A percentile compares a stretch with the other conserved stretches of the same genome.
Conservation (phyloP, 1,140 invertebrate species). For the Venustaconcha ellipsiformis region DNA sequence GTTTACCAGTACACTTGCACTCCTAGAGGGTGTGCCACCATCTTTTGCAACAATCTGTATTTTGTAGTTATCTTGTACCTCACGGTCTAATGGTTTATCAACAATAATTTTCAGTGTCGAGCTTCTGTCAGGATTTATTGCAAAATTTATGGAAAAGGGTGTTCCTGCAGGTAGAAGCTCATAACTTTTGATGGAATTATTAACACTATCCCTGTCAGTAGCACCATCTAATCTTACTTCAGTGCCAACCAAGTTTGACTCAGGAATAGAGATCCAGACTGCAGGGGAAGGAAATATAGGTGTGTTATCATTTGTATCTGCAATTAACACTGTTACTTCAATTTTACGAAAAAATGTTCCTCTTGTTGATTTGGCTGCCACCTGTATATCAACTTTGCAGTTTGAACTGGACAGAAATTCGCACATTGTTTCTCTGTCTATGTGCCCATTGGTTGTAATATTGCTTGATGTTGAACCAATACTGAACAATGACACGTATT, state of each 20-base stretch:
- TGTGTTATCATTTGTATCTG: conserved; percentile 88
- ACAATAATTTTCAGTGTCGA: conserved; percentile 65
- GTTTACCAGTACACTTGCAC: conserved; percentile 78
- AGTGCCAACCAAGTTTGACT: conserved; percentile 35
- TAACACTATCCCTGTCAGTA: conserved; percentile 85
- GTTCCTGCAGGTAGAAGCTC: conserved; percentile 74
- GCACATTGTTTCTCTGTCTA: conserved; percentile 43
- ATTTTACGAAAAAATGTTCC: conserved; percentile 40
- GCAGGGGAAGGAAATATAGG: conserved; percentile 74
- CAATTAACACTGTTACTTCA: conserved; percentile 87
- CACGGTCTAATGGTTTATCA: conserved; percentile 85
- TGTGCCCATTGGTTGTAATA: conserved; percentile 28
- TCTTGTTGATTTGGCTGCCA: conserved; percentile 33
- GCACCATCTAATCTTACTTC: conserved; percentile 59
- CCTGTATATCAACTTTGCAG: conserved; percentile 34
- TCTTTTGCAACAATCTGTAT: conserved; percentile 90
- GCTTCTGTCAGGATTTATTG: conserved; percentile 79
- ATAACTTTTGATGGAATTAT: conserved; percentile 76
- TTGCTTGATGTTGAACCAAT: conserved; percentile 39
- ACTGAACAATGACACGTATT: conserved; percentile 28
- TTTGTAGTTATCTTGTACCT: conserved; percentile 83
- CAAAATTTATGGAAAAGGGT: conserved; percentile 78
- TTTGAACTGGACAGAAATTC: conserved; percentile 26
- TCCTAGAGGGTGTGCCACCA: conserved; percentile 78
- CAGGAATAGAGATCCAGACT: conserved; percentile 33